Percentiles rank a stretch among this genome's conserved stretches.
Evolutionary conservation across 2,113 vertebrate species (phyloP).

Genomic region (Hystrix brachyura): DNA sequence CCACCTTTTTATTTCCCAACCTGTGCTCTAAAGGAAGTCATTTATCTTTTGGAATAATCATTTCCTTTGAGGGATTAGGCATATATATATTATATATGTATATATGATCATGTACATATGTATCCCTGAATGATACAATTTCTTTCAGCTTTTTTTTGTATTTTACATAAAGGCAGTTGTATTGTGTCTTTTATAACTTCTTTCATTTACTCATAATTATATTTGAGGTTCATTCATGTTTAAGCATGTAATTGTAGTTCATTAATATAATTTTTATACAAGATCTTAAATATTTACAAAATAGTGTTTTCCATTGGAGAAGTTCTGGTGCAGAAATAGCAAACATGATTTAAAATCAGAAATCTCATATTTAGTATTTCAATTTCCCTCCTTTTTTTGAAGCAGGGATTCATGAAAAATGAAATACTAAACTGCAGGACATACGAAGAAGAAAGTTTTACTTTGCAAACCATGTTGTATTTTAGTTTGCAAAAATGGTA

Average conservation of each 20-base stretch:
- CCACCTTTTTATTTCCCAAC: background rate
- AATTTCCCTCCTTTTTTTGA: constrained; percentile 44
- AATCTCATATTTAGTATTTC: constrained; percentile 13
- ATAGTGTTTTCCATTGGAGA: background rate
- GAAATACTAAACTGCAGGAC: background rate
- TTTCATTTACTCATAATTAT: background rate
- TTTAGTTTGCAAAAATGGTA: background rate
- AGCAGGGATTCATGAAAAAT: background rate
- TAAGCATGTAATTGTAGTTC: background rate
- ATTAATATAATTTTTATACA: constrained; percentile 34
- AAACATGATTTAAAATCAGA: constrained; percentile 49
- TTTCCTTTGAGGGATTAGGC: background rate
- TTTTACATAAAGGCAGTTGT: constrained; percentile 1
- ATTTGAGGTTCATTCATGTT: background rate
- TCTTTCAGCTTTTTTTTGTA: background rate
- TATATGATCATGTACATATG: background rate
- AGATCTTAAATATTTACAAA: constrained; percentile 14
- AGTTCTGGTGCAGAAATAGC: background rate
- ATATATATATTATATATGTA: background rate
- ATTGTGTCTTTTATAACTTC: background rate
- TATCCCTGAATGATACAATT: background rate
- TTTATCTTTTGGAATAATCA: background rate
- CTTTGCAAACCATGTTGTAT: background rate
- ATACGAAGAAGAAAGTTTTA: constrained; percentile 17
- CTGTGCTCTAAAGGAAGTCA: background rate